Evolutionary conservation across 2,113 vertebrate genomes (phyloP), one percentile per base, ranked within the genome.

Genomic region (Prunella himalayana): DNA sequence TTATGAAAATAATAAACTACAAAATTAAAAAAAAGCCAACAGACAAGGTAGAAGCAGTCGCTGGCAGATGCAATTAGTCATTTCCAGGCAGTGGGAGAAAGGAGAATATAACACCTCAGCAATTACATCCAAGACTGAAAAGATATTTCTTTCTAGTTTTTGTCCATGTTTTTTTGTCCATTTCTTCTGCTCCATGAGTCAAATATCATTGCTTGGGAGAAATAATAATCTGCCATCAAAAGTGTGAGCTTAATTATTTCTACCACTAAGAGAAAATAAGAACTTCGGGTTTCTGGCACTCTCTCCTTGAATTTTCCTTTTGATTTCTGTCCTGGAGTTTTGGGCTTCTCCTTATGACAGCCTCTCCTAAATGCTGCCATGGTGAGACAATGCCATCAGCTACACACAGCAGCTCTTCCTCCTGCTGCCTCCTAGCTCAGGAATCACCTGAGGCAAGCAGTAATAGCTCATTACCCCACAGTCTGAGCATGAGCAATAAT

Each of bases 391-490:
- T 56, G 61, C 23, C 63, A 94, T 79, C 80, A 91, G 57, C 61
- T 84, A 30, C 57, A 53, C 66, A 82, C 0, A 4, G 17, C 73
- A 80, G 49, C 57, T 91, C 47, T 83, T 39, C 30, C n/a, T 56
- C 15, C 81, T 87, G 49, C 77, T 87, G 53, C 69, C 45, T 95
- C 19, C 53, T 49, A 23, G 53, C 41, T 91, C 70, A 77, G 84
- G 64, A 95, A 87, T 75, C 87, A 92, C 84, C 89, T 66, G 59
- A 79, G 66, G 66, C n/a, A 77, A 84, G 28, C 31, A 71, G 53
- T 85, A 91, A 89, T 47, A 93, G 53, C 82, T 96, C 51, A 65
- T 95, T 92, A 94, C 85, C 23, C 59, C 66, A 39, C 57, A 87
- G 51, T 70, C 72, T 72, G 25, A 92, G 56, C 82, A 80, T 77